Evolutionary conservation across 2,888 invertebrate species (phyloP).

Genomic region (Empis stercorea): DNA sequence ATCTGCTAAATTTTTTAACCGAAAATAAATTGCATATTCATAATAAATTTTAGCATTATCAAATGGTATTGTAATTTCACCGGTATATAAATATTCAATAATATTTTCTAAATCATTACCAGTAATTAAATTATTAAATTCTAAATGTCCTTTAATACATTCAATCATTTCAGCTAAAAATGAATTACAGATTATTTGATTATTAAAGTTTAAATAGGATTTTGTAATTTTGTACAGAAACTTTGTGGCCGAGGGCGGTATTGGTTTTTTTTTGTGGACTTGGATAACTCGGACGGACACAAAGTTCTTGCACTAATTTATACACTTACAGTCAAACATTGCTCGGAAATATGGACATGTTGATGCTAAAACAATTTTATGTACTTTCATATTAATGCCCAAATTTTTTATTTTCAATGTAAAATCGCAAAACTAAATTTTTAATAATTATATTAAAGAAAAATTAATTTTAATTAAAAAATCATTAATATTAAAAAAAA

Average conservation of each 20-base stretch:
- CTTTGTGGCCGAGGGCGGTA: too few species aligned
- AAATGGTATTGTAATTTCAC: background rate
- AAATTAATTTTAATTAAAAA: too few species aligned
- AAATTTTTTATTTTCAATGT: background rate
- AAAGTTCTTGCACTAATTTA: background rate
- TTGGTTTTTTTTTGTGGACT: too few species aligned
- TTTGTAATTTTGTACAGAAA: too few species aligned
- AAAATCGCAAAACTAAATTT: slow-evolving; percentile 1
- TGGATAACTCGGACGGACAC: too few species aligned
- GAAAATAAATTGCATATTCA: slow-evolving; percentile 1
- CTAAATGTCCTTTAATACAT: background rate
- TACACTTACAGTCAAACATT: slow-evolving; percentile 1
- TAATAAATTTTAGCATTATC: background rate
- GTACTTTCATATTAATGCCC: background rate
- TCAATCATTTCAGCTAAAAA: slow-evolving; percentile 1
- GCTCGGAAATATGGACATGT: background rate
- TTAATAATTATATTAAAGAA: too few species aligned
- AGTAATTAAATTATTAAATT: background rate
- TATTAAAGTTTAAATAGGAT: too few species aligned
- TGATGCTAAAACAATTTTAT: slow-evolving; percentile 1
- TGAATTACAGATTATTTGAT: too few species aligned
- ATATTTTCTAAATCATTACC: background rate
- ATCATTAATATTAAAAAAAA: too few species aligned
- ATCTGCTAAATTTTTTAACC: background rate
- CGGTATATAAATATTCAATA: slow-evolving; percentile 1